phyloP scores from a whole-genome alignment of 2,113 vertebrate genomes.

The Entelurus aequoreus region DNA sequence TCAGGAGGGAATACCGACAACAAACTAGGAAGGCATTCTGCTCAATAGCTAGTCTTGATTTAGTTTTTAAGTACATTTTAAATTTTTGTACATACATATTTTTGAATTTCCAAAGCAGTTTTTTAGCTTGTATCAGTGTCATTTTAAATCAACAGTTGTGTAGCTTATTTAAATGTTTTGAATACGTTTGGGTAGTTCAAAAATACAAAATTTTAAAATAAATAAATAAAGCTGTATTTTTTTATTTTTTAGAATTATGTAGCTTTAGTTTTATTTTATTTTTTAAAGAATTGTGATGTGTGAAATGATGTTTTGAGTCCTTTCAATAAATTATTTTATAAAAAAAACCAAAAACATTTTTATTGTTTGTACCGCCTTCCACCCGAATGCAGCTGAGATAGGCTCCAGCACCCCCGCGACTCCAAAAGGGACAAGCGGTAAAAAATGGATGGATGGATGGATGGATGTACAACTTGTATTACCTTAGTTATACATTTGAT shows the following conservation, averaged over 20 bases:
- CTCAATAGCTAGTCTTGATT: neutral
- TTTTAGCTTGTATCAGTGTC: neutral
- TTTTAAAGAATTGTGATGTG: too few relatives aligned
- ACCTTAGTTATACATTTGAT: too few relatives aligned
- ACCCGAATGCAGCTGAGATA: too few relatives aligned
- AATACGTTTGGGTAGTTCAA: neutral
- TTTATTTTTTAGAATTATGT: neutral
- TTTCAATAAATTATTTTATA: constrained; percentile 4
- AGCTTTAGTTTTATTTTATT: too few relatives aligned
- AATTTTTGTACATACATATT: neutral
- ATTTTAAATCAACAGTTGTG: neutral
- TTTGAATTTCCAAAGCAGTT: neutral
- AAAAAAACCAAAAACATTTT: neutral
- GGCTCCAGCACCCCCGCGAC: too few relatives aligned
- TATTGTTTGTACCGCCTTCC: too few relatives aligned
- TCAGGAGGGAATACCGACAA: neutral
- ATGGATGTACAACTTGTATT: too few relatives aligned
- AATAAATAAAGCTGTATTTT: neutral
- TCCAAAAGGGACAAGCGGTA: too few relatives aligned
- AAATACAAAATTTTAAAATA: neutral
- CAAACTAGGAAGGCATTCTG: too few relatives aligned
- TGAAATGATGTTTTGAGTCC: neutral
- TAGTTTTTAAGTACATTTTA: neutral
- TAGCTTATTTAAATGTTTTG: neutral
- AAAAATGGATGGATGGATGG: too few relatives aligned